These are phyloP conservation scores for Elanus axillaris DNA, from an alignment of 2,113 vertebrate species.

Conservation along the genomic window DNA sequence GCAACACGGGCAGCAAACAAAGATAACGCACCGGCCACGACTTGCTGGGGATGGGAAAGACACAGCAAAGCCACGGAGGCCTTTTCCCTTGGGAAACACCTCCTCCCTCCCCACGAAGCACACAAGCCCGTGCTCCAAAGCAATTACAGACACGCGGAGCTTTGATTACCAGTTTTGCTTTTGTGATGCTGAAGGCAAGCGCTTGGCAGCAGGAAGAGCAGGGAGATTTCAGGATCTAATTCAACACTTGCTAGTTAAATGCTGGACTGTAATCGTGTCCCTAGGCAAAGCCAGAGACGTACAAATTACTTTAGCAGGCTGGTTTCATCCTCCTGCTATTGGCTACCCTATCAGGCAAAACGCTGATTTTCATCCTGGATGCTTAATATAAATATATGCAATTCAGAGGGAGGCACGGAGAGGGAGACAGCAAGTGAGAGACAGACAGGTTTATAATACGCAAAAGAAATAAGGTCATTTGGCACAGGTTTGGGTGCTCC, in stretches of 20 bases:
- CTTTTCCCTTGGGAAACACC: neutral
- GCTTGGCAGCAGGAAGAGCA: neutral
- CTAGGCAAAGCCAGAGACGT: neutral
- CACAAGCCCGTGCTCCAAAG: neutral
- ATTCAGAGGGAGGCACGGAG: neutral
- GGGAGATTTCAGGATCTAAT: neutral
- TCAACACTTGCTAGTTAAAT: neutral
- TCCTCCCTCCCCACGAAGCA: accelerated
- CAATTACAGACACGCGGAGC: accelerated
- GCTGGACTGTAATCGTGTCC: neutral
- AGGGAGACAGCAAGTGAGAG: neutral
- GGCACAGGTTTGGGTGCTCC: neutral
- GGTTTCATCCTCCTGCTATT: neutral
- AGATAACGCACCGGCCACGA: accelerated
- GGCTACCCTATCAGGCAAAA: neutral
- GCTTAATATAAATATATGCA: neutral
- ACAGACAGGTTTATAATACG: neutral
- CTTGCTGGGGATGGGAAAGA: neutral
- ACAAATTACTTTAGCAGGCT: neutral
- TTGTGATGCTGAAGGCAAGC: neutral
- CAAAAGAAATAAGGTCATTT: neutral
- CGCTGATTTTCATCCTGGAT: neutral
- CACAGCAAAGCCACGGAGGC: neutral
- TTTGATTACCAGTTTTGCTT: neutral
- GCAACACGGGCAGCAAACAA: neutral